Evolutionary conservation across 2,797 vertebrate genomes (phyloP), one percentile per base, ranked within the genome.

Genomic region (Xerus rutilus): DNA sequence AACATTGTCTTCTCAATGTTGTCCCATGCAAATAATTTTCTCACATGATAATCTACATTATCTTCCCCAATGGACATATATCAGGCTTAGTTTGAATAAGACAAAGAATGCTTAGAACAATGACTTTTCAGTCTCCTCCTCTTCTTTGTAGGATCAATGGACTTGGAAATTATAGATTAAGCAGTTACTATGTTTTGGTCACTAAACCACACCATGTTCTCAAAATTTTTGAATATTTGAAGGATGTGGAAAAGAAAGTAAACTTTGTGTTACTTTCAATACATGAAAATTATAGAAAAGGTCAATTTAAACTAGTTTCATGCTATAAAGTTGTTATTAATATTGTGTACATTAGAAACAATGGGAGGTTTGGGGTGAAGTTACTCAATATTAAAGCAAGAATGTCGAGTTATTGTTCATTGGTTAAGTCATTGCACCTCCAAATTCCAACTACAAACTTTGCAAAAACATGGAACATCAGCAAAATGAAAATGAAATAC

Each of bases 401-500:
- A 91, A 85, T 28, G 5, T 0, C 3, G 39, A 92, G 49, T 28
- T 67, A 69, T 28, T 82, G 13, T 1, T 78, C 0, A 72, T 77
- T 8, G 30, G n/a, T 88, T 70, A 79, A 83, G 84, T 3, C 5
- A 87, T 18, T 52, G 14, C 11, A 96, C 14, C 0, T 49, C 30
- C 1, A 67, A 89, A 82, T 86, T 82, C 18, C 11, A 62, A 12
- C 28, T 57, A 74, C 52, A 89, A 49, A 89, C 39, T 52, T 85
- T 79, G 23, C 82, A 72, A 91, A 76, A 95, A 23, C 25, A 47
- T 6, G 67, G 28, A 72, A 92, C 5, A 49, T 43, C 65, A 70
- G 14, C 25, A 95, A 92, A 87, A 93, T 85, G 21, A 88, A 30
- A 94, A 69, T 52, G 39, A 84, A 74, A 45, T 57, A 39, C 3